phyloP scores from a whole-genome alignment of 2,797 vertebrate species.

The Carcharodon carcharias region DNA sequence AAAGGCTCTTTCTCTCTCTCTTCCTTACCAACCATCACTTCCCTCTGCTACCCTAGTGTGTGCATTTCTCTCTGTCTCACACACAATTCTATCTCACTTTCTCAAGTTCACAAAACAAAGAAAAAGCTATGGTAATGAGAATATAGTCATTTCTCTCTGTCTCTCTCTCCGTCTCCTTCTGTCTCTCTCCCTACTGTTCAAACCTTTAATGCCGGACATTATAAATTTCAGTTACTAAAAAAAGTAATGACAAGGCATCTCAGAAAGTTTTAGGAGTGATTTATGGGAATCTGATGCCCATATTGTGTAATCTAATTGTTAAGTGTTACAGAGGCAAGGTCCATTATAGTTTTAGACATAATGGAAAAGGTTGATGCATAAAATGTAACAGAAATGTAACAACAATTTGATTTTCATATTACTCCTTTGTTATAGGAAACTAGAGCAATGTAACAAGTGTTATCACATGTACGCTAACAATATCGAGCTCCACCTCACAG shows the following conservation, averaged over 20 bases:
- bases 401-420: neutral
- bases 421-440: neutral
- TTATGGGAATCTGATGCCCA: neutral
- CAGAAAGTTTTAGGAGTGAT: neutral
- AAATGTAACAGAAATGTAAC: neutral
- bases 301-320: neutral
- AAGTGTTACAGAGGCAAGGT: neutral
- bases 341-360: neutral
- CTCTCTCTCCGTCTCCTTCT: neutral
- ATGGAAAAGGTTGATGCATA: neutral
- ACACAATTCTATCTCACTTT: neutral
- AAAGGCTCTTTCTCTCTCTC: neutral
- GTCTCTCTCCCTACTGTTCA: neutral
- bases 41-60: neutral
- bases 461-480: too few relatives aligned
- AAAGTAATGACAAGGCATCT: neutral
- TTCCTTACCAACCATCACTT: neutral
- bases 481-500: too few relatives aligned
- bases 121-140: neutral
- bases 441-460: neutral
- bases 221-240: neutral
- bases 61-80: neutral
- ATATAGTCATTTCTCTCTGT: neutral
- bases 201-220: neutral
- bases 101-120: neutral